Conservation (phyloP, 2,888 invertebrate species). For the Hypselothyrea guttata region DNA sequence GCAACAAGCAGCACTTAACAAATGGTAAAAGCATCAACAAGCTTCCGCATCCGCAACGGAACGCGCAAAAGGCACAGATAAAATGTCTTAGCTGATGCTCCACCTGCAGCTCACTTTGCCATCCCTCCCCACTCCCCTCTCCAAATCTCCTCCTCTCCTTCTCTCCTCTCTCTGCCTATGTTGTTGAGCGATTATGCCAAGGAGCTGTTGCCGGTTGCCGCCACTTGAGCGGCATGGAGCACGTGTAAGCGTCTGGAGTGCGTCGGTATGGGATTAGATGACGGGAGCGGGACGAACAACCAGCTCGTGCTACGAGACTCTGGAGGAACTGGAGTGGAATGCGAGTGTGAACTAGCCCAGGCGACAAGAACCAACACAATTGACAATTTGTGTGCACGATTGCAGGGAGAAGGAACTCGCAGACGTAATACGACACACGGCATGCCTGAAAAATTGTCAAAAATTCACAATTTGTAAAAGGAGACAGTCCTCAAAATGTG, state of each 20-base stretch:
- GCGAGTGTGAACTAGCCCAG: slow-evolving; percentile 58
- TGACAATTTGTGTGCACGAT: slow-evolving; percentile 17
- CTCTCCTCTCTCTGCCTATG: slow-evolving; percentile 13
- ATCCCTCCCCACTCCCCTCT: slow-evolving; percentile 7
- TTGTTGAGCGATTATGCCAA: slow-evolving; percentile 74
- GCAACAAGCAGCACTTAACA: slow-evolving; percentile 78
- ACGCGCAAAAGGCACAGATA: slow-evolving; percentile 72
- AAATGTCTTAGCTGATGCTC: slow-evolving; percentile 66
- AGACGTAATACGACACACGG: slow-evolving; percentile 24
- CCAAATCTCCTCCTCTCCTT: slow-evolving; percentile 1
- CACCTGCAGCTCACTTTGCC: slow-evolving; percentile 12
- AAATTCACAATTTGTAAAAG: slow-evolving; percentile 16
- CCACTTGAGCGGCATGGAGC: slow-evolving; percentile 69
- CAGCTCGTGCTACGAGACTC: too few species aligned
- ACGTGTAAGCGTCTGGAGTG: slow-evolving; percentile 75
- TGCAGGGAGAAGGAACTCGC: slow-evolving; percentile 21
- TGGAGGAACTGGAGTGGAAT: too few species aligned
- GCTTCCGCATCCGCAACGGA: slow-evolving; percentile 76
- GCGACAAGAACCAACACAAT: slow-evolving; percentile 48
- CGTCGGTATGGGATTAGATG: slow-evolving; percentile 71
- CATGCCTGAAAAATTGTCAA: slow-evolving; percentile 34
- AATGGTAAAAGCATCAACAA: slow-evolving; percentile 78
- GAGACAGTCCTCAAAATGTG: slow-evolving; percentile 3
- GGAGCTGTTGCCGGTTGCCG: slow-evolving; percentile 64
- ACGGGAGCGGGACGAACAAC: slow-evolving; percentile 12